A percentile compares a stretch with the other conserved stretches of the same genome.
Conservation (phyloP, 2,888 invertebrate species). For the Amiota communis region DNA sequence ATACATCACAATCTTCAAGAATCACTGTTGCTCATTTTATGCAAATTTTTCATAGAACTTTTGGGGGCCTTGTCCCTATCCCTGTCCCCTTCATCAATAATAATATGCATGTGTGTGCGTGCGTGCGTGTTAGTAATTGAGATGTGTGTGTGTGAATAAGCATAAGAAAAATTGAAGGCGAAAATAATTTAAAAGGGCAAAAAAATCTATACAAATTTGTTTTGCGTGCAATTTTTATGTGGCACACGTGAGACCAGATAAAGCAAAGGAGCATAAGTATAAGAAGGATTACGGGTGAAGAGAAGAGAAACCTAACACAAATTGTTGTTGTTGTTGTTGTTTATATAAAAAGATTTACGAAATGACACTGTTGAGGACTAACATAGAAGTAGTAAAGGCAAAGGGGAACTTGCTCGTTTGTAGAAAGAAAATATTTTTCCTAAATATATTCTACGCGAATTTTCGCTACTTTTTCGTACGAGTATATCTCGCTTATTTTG, state of each 20-base stretch:
- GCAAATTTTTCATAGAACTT: constrained; percentile 8
- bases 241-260: constrained; percentile 23
- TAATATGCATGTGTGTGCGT: neutral
- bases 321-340: neutral
- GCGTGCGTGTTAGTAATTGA: constrained; percentile 12
- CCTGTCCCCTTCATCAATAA: no score
- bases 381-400: neutral
- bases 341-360: neutral
- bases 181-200: constrained; percentile 4
- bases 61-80: no score
- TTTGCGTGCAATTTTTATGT: constrained; percentile 24
- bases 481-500: neutral
- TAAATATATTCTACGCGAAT: constrained; percentile 10
- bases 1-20: neutral
- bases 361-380: no score
- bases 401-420: neutral
- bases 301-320: no score
- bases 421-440: neutral
- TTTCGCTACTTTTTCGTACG: neutral
- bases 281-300: neutral
- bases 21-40: constrained; percentile 17
- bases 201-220: constrained; percentile 18
- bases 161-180: neutral
- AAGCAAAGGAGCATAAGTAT: neutral
- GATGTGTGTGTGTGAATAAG: constrained; percentile 14